phyloP scores from a whole-genome alignment of 2,797 vertebrate genomes.

The Hoplostethus mediterraneus region DNA sequence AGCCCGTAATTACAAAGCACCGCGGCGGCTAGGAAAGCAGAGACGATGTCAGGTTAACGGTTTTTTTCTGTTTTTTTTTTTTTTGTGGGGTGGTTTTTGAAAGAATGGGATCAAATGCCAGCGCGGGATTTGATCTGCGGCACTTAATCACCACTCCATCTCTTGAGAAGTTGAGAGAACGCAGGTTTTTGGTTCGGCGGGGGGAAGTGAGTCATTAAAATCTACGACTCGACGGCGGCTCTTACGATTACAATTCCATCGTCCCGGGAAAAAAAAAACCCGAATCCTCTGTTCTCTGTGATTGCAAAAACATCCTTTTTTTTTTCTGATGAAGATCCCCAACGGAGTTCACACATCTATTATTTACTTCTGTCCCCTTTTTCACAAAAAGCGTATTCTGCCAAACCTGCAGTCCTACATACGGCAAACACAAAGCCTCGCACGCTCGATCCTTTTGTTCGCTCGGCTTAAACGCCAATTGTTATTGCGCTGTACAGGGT shows the following conservation, averaged over 20 bases:
- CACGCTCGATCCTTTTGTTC: conserved; percentile 16
- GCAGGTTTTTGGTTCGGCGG: conserved; percentile 1
- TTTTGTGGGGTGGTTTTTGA: neutral
- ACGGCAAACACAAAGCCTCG: neutral
- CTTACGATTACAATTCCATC: conserved; percentile 56
- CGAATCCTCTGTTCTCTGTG: conserved; percentile 50
- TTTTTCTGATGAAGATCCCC: conserved; percentile 25
- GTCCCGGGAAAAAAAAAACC: conserved; percentile 47
- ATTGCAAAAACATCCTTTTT: conserved; percentile 40
- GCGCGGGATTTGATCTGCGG: conserved; percentile 38
- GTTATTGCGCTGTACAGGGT: conserved; percentile 22
- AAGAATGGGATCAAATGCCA: conserved; percentile 43
- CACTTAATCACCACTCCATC: conserved; percentile 32
- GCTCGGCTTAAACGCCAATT: conserved; percentile 47
- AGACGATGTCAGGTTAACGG: conserved; percentile 19
- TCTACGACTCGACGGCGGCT: conserved; percentile 35
- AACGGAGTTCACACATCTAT: conserved; percentile 63
- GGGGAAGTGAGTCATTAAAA: conserved; percentile 64
- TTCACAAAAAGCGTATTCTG: conserved; percentile 34
- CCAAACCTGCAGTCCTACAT: conserved; percentile 31
- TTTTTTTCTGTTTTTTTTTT: neutral
- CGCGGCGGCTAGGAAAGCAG: neutral
- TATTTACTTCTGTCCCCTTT: conserved; percentile 63
- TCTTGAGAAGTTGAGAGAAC: conserved; percentile 5
- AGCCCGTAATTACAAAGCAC: conserved; percentile 1